Conservation (phyloP, 2,888 invertebrate species). For the Gnatocerus cornutus region DNA sequence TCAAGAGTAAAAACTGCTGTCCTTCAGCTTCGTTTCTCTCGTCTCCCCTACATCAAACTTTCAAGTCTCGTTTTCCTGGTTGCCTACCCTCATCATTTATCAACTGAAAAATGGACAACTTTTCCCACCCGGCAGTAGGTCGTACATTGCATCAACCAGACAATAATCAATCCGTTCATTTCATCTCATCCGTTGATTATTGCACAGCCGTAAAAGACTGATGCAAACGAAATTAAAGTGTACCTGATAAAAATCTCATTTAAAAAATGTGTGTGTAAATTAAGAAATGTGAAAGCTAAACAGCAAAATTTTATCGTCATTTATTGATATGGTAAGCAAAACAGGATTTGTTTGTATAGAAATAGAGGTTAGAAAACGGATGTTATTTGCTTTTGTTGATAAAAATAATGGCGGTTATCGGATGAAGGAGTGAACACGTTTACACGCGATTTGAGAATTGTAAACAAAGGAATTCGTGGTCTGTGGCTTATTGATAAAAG, state of each 20-base stretch:
- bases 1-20: too few species aligned
- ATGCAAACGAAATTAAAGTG: background rate
- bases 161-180: conserved; percentile 41
- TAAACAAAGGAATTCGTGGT: conserved; percentile 8
- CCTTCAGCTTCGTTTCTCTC: too few species aligned
- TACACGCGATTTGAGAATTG: conserved; percentile 9
- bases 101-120: conserved; percentile 6
- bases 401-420: conserved; percentile 32
- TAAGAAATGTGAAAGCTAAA: conserved; percentile 30
- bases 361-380: conserved; percentile 38
- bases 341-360: conserved; percentile 36
- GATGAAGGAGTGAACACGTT: conserved; percentile 13
- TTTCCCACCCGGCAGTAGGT: conserved; percentile 44
- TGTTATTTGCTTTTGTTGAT: conserved; percentile 32
- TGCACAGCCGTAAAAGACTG: background rate
- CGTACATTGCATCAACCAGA: conserved; percentile 36
- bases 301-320: conserved; percentile 1
- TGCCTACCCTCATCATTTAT: conserved; percentile 3
- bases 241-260: background rate
- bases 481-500: background rate
- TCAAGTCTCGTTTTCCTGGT: conserved; percentile 1
- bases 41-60: background rate
- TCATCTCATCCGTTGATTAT: conserved; percentile 35
- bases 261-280: conserved; percentile 10
- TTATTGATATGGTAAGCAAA: conserved; percentile 35